A percentile compares a stretch with the other conserved stretches of the same genome.
Evolutionary conservation across 2,113 vertebrate species (phyloP).

Genomic region (Calidris pugnax): DNA sequence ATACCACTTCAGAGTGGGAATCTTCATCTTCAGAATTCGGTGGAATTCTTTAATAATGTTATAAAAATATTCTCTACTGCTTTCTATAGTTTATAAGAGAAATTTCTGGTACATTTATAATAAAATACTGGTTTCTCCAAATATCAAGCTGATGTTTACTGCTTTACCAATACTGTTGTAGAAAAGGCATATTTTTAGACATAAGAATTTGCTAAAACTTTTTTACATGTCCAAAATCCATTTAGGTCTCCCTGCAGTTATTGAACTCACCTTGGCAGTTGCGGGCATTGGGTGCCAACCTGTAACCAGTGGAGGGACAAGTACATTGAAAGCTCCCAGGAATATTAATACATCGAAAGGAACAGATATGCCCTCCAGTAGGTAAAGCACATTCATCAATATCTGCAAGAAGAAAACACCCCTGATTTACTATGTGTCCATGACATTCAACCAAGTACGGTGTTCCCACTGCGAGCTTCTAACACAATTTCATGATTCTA

Average conservation of each 20-base stretch:
- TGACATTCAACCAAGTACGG: not conserved
- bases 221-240: not conserved
- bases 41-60: not conserved
- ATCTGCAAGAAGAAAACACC: slow-evolving; percentile 73
- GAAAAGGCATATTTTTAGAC: not conserved
- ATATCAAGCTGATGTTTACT: not conserved
- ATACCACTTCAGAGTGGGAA: not conserved
- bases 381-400: slow-evolving; percentile 97
- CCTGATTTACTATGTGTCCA: not conserved
- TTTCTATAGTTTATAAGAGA: not conserved
- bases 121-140: not conserved
- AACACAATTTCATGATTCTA: not conserved
- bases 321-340: slow-evolving; percentile 94
- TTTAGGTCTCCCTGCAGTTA: not conserved
- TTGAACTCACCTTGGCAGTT: slow-evolving; percentile 88
- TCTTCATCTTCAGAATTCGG: not conserved
- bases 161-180: not conserved
- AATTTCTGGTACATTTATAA: not conserved
- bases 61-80: not conserved
- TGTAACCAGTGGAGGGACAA: slow-evolving; percentile 87
- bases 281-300: slow-evolving; percentile 88
- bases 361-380: slow-evolving; percentile 94
- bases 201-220: not conserved
- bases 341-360: slow-evolving; percentile 88
- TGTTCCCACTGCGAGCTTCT: not conserved